Conservation (phyloP, 2,113 vertebrate species). For the Quiscalus mexicanus region DNA sequence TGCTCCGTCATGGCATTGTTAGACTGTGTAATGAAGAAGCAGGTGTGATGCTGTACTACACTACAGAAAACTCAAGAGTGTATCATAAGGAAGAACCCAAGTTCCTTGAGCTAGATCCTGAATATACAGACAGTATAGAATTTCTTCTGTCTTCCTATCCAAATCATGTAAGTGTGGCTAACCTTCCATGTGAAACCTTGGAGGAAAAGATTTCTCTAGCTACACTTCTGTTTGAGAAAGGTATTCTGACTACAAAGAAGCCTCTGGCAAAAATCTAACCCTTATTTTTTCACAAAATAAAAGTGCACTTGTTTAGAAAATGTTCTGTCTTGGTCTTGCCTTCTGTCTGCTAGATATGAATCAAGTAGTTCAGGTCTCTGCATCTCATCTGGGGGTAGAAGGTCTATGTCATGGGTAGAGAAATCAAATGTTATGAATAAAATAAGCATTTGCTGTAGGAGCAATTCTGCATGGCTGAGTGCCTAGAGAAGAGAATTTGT, state of each 20-base stretch:
- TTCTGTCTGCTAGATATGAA: not conserved
- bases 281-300: constrained; percentile 37
- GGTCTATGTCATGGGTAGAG: not conserved
- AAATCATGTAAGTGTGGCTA: constrained; percentile 80
- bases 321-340: not conserved
- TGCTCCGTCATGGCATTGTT: constrained; percentile 83
- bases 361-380: not conserved
- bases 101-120: constrained; percentile 85
- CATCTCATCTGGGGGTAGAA: not conserved
- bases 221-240: constrained; percentile 79
- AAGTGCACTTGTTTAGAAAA: not conserved
- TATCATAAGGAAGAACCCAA: constrained; percentile 93
- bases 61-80: constrained; percentile 89
- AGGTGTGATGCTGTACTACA: constrained; percentile 85
- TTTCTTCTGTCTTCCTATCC: constrained; percentile 92
- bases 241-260: constrained; percentile 77
- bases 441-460: not conserved
- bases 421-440: not conserved
- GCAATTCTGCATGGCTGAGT: not conserved
- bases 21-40: constrained; percentile 91
- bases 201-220: constrained; percentile 83
- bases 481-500: not conserved
- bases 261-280: constrained; percentile 57
- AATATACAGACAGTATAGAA: constrained; percentile 88
- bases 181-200: constrained; percentile 82